A percentile compares a stretch with the other conserved stretches of the same genome.
Evolutionary conservation across 2,797 vertebrate species (phyloP).

Genomic region (Melanotaenia pygmaea): DNA sequence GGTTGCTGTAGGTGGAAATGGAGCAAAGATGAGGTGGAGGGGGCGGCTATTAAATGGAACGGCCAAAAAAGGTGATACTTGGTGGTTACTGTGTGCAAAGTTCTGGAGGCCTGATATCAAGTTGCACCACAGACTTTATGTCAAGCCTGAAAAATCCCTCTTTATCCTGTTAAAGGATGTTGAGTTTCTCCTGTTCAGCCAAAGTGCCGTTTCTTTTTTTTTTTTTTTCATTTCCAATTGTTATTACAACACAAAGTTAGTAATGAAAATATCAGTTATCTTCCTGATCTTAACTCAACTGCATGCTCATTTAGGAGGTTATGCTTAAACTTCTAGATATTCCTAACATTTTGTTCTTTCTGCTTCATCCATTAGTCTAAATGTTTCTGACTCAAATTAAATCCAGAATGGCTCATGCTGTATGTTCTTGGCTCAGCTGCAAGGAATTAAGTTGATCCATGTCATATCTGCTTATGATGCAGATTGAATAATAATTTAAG

Average conservation of each 20-base stretch:
- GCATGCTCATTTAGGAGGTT: too few relatives aligned
- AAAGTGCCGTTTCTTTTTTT: not conserved
- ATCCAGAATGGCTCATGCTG: too few relatives aligned
- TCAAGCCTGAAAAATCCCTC: not conserved
- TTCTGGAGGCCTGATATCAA: not conserved
- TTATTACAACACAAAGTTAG: too few relatives aligned
- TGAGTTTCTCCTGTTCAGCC: not conserved
- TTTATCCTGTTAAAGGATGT: not conserved
- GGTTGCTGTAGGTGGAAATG: constrained; percentile 21
- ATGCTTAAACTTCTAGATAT: too few relatives aligned
- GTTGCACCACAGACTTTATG: not conserved
- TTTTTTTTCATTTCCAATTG: too few relatives aligned
- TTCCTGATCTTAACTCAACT: too few relatives aligned
- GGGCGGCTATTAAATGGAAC: constrained; percentile 1
- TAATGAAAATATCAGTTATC: too few relatives aligned
- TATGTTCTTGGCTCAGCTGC: too few relatives aligned
- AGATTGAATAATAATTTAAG: not conserved
- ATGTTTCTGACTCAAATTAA: too few relatives aligned
- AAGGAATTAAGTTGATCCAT: too few relatives aligned
- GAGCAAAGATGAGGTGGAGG: constrained; percentile 6
- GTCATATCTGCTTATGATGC: not conserved
- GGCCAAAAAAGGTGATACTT: constrained; percentile 33
- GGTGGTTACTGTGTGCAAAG: constrained; percentile 6
- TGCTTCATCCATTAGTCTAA: too few relatives aligned
- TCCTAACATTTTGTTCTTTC: too few relatives aligned